Percentiles rank a stretch among this genome's conserved stretches.
phyloP scores from a whole-genome alignment of 2,797 vertebrate species.

The Crax fasciolata region DNA sequence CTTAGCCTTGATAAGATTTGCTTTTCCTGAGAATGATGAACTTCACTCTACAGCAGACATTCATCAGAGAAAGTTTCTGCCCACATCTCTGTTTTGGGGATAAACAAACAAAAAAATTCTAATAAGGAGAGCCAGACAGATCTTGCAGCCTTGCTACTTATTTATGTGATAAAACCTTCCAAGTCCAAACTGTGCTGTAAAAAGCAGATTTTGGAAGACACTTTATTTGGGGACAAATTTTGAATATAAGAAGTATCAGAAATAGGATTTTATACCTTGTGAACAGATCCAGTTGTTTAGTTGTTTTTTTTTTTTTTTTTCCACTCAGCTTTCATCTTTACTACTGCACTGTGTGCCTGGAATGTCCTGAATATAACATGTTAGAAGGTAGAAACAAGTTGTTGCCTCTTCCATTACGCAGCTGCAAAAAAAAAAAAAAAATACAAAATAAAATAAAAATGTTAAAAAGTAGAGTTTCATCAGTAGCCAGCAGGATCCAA shows the following conservation, averaged over 20 bases:
- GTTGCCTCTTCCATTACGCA: background rate
- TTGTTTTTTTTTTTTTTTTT: background rate
- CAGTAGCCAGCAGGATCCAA: background rate
- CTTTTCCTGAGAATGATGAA: background rate
- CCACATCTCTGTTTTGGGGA: background rate
- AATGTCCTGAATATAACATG: background rate
- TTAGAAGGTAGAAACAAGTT: background rate
- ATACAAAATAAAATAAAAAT: rapidly evolving
- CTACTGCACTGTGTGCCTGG: background rate
- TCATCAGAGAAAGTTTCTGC: background rate
- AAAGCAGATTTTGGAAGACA: background rate
- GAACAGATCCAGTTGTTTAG: background rate
- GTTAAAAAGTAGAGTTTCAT: background rate
- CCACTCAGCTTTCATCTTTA: background rate
- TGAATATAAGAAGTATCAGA: background rate
- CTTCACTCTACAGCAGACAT: background rate
- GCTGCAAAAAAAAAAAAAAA: background rate
- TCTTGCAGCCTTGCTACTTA: background rate
- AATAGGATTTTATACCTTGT: background rate
- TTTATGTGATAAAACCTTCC: background rate
- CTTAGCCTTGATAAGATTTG: background rate
- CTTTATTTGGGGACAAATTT: background rate
- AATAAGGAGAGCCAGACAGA: background rate
- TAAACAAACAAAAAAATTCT: background rate
- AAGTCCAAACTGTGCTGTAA: background rate